These are phyloP conservation scores for Osmerus eperlanus DNA, from an alignment of 2,113 vertebrate species.

Conservation along the genomic window DNA sequence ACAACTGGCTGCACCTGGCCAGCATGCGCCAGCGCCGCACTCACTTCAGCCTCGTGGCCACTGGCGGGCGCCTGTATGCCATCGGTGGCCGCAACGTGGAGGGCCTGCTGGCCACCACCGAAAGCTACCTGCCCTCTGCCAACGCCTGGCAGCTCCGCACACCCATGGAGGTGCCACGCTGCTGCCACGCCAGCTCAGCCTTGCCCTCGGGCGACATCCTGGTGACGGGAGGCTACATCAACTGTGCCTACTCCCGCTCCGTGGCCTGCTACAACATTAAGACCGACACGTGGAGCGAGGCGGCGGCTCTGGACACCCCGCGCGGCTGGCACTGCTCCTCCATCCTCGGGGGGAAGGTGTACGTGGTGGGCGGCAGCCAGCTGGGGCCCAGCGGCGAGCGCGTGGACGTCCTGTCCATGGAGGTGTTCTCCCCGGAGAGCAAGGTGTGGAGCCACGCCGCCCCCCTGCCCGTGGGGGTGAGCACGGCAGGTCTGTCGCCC, in stretches of 20 bases:
- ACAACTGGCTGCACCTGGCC: slow-evolving; percentile 81
- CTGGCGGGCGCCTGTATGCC: slow-evolving; percentile 74
- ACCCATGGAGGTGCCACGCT: slow-evolving; percentile 76
- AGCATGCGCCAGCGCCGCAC: slow-evolving; percentile 80
- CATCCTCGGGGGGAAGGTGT: slow-evolving; percentile 61
- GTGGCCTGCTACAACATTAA: slow-evolving; percentile 71
- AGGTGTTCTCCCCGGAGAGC: slow-evolving; percentile 67
- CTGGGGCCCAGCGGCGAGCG: slow-evolving; percentile 73
- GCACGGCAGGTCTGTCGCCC: slow-evolving; percentile 74
- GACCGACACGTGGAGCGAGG: slow-evolving; percentile 70
- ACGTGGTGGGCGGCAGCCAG: slow-evolving; percentile 80
- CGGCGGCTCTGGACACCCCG: slow-evolving; percentile 66
- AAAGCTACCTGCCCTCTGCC: slow-evolving; percentile 79
- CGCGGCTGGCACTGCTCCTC: slow-evolving; percentile 80
- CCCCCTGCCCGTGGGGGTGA: slow-evolving; percentile 71
- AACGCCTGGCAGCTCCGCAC: slow-evolving; percentile 78
- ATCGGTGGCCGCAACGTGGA: slow-evolving; percentile 76
- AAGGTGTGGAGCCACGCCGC: slow-evolving; percentile 70
- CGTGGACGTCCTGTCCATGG: slow-evolving; percentile 75
- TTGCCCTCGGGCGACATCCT: slow-evolving; percentile 74
- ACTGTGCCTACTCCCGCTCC: slow-evolving; percentile 77
- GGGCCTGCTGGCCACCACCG: slow-evolving; percentile 70
- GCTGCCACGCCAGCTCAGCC: slow-evolving; percentile 77
- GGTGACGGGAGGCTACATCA: slow-evolving; percentile 78
- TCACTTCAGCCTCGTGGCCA: slow-evolving; percentile 79